Evolutionary conservation across 2,113 vertebrate species (phyloP).

Genomic region (Tetrao urogallus): DNA sequence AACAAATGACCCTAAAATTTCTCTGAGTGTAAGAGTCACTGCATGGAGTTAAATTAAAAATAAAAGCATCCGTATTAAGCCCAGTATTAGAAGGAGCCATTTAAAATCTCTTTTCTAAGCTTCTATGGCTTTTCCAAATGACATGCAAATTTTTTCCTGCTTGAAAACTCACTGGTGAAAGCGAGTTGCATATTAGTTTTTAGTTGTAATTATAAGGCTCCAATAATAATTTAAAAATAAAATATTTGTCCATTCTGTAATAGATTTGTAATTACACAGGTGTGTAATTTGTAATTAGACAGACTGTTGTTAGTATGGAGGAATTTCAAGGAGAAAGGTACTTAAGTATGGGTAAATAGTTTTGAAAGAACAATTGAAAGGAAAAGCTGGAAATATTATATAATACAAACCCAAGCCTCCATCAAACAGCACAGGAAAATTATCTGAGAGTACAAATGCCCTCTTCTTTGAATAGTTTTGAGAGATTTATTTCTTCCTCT

Average conservation of each 20-base stretch:
- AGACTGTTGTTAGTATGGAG: background rate
- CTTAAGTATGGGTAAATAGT: background rate
- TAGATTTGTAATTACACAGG: background rate
- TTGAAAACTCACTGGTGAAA: background rate
- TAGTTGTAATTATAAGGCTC: background rate
- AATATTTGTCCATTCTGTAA: background rate
- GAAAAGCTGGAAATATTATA: background rate
- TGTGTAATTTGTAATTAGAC: background rate
- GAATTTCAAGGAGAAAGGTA: background rate
- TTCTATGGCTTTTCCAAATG: background rate
- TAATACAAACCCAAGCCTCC: background rate
- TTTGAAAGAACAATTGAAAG: background rate
- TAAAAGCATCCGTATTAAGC: background rate
- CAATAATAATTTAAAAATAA: background rate
- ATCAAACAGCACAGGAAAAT: background rate
- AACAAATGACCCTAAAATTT: background rate
- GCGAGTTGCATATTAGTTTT: background rate
- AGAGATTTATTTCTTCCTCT: background rate
- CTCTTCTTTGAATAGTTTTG: background rate
- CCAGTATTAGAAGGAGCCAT: background rate
- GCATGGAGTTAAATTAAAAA: background rate
- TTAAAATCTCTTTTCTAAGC: conserved; percentile 2
- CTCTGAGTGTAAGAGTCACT: background rate
- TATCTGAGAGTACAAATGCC: background rate
- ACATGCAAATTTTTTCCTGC: background rate